phyloP scores from a whole-genome alignment of 2,797 vertebrate species.

The Xiphophorus birchmanni region DNA sequence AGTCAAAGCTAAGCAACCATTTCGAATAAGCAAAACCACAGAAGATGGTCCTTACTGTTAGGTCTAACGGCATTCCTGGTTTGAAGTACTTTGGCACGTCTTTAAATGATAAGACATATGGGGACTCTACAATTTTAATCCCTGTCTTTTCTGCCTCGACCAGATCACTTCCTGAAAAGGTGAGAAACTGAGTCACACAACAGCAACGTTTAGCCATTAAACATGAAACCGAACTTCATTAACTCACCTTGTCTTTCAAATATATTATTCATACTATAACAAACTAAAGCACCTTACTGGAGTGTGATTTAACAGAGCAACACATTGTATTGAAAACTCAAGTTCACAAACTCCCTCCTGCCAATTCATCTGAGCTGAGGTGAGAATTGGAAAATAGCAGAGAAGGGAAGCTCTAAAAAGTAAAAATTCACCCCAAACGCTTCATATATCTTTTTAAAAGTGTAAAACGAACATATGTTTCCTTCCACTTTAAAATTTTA shows the following conservation, averaged over 20 bases:
- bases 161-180: constrained; percentile 77
- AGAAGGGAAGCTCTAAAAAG: neutral
- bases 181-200: neutral
- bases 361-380: neutral
- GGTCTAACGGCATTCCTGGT: constrained; percentile 75
- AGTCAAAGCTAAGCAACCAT: neutral
- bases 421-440: neutral
- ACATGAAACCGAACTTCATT: neutral
- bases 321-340: neutral
- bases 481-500: neutral
- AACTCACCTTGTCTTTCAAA: neutral
- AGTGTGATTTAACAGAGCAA: neutral
- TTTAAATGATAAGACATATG: constrained; percentile 74
- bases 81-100: constrained; percentile 76
- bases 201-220: neutral
- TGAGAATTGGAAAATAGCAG: neutral
- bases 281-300: neutral
- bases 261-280: neutral
- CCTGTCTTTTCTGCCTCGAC: constrained; percentile 78
- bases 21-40: neutral
- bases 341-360: neutral
- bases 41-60: constrained; percentile 66
- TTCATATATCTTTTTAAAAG: neutral
- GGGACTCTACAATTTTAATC: constrained; percentile 79
- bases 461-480: neutral